Percentiles rank a stretch among this genome's conserved stretches.
Evolutionary conservation across 2,113 vertebrate species (phyloP).

Genomic region (Piprites chloris): DNA sequence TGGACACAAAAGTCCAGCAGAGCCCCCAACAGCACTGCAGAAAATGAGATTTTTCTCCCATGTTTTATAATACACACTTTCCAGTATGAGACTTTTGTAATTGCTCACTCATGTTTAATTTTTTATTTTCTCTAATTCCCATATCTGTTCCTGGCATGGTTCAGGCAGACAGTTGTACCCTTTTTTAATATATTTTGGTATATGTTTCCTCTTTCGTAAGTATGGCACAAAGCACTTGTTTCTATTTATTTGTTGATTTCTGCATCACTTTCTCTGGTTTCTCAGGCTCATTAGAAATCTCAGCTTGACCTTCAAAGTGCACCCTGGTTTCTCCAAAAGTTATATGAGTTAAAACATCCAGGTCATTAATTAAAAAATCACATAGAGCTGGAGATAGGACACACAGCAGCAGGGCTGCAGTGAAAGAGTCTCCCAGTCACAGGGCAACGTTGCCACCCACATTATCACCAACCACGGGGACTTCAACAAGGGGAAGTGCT

Average conservation of each 20-base stretch:
- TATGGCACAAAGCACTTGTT: neutral
- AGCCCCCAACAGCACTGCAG: neutral
- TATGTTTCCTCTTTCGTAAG: neutral
- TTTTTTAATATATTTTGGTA: neutral
- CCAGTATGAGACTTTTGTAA: neutral
- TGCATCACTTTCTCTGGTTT: neutral
- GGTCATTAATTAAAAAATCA: neutral
- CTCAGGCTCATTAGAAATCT: neutral
- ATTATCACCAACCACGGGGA: neutral
- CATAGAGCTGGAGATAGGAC: neutral
- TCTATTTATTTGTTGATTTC: neutral
- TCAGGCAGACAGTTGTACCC: neutral
- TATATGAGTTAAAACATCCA: neutral
- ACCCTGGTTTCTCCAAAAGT: neutral
- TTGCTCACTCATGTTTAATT: neutral
- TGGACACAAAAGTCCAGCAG: neutral
- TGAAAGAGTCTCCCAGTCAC: neutral
- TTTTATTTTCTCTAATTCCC: constrained; percentile 14
- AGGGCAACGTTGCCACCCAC: neutral
- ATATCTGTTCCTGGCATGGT: neutral
- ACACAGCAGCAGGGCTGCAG: neutral
- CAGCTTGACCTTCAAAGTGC: neutral
- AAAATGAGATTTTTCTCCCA: neutral
- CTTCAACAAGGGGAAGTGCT: neutral
- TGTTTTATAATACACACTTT: neutral